Conservation (phyloP, 2,797 vertebrate genomes). For the Dendrocincla fuliginosa region DNA sequence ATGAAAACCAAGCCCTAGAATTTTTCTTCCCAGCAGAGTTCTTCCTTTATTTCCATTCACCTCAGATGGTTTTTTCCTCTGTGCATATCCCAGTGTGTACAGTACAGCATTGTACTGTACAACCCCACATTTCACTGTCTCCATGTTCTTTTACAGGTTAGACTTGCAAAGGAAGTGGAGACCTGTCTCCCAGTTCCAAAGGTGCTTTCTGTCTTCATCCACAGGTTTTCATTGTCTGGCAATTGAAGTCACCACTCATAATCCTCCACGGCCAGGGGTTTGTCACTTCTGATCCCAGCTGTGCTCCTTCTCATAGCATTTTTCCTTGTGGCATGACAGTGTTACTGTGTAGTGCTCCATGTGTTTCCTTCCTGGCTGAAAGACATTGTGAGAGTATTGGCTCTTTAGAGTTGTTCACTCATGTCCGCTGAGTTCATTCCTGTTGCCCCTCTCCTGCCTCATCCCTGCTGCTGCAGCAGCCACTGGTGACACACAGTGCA, state of each 20-base stretch:
- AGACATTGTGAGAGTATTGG: background rate
- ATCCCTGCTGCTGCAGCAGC: background rate
- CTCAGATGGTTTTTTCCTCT: background rate
- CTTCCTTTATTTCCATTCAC: slow-evolving; percentile 21
- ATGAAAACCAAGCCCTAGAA: background rate
- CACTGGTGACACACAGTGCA: background rate
- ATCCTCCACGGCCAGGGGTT: background rate
- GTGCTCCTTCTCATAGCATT: background rate
- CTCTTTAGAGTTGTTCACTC: background rate
- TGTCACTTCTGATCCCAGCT: background rate
- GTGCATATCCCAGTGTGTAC: background rate
- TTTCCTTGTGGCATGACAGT: background rate
- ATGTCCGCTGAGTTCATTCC: background rate
- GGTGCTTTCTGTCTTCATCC: background rate
- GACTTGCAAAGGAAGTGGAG: background rate
- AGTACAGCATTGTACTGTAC: background rate
- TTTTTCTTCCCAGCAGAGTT: background rate
- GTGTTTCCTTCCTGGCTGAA: background rate
- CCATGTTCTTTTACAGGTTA: background rate
- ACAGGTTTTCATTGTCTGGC: background rate
- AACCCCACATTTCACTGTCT: background rate
- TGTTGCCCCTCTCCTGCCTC: background rate
- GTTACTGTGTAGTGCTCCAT: accelerated
- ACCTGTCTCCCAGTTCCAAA: background rate
- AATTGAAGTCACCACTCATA: background rate